Evolutionary conservation across 2,888 invertebrate species (phyloP).

Genomic region (Erannis defoliaria): DNA sequence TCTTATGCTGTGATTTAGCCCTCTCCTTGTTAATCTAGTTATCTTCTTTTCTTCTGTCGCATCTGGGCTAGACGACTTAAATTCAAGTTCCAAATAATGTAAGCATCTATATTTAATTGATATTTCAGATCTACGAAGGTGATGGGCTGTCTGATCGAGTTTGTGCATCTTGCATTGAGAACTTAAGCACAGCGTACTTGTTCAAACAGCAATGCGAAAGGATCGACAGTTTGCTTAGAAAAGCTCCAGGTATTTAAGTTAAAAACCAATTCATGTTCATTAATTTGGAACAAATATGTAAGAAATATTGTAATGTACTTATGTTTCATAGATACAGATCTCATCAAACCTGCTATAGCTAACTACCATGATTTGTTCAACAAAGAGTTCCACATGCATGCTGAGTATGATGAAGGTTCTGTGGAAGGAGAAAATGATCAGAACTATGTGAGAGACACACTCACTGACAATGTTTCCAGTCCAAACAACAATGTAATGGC

Average conservation of each 20-base stretch:
- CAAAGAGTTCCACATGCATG: constrained; percentile 77
- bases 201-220: constrained; percentile 81
- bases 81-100: neutral
- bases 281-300: neutral
- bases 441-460: constrained; percentile 66
- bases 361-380: constrained; percentile 74
- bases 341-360: constrained; percentile 63
- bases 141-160: constrained; percentile 80
- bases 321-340: constrained; percentile 62
- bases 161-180: constrained; percentile 79
- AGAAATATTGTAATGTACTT: neutral
- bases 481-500: constrained; percentile 38
- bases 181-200: constrained; percentile 78
- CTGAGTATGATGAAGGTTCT: constrained; percentile 59
- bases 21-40: neutral
- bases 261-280: neutral
- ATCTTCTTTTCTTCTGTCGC: neutral
- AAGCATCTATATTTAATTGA: too few species aligned
- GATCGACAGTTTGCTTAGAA: constrained; percentile 68
- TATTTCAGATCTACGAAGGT: constrained; percentile 75
- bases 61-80: neutral
- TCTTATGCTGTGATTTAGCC: neutral
- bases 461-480: constrained; percentile 48
- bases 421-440: constrained; percentile 75
- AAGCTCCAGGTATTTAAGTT: constrained; percentile 66